Conservation (phyloP, 1,140 invertebrate species). For the Drosophila equinoxialis region DNA sequence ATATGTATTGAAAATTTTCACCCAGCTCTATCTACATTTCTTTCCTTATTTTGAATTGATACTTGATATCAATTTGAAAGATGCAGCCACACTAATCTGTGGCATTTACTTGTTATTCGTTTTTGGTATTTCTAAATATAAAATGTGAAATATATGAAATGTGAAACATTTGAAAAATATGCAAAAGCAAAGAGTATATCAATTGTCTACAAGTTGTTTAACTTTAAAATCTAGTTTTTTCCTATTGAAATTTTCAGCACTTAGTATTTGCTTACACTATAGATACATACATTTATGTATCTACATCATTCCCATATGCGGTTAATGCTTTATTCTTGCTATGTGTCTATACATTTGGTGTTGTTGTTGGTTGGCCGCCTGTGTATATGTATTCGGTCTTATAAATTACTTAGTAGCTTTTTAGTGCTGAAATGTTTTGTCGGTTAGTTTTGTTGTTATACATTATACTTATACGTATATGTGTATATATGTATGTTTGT, state of each 20-base stretch:
- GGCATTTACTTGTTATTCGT: too few species aligned
- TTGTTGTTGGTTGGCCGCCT: slow-evolving; percentile 12
- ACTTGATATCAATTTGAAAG: not conserved
- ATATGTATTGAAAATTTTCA: too few species aligned
- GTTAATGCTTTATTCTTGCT: slow-evolving; percentile 40
- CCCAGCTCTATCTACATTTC: too few species aligned
- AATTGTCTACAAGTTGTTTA: not conserved
- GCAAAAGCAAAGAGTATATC: not conserved
- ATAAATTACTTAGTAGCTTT: slow-evolving; percentile 75
- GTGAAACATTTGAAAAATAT: not conserved
- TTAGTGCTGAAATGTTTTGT: slow-evolving; percentile 57
- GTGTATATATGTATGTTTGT: slow-evolving; percentile 15
- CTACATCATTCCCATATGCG: slow-evolving; percentile 49
- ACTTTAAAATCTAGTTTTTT: not conserved
- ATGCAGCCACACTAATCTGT: slow-evolving; percentile 3
- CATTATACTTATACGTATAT: slow-evolving; percentile 7
- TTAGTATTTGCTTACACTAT: slow-evolving; percentile 15
- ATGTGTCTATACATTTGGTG: not conserved
- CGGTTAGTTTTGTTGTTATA: slow-evolving; percentile 35
- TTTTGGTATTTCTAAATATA: too few species aligned
- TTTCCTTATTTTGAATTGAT: not conserved
- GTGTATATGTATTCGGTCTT: slow-evolving; percentile 38
- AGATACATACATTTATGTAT: slow-evolving; percentile 35
- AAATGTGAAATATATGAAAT: too few species aligned
- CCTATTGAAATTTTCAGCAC: slow-evolving; percentile 22